phyloP scores from a whole-genome alignment of 2,113 vertebrate genomes.

The Syrmaticus mikado region DNA sequence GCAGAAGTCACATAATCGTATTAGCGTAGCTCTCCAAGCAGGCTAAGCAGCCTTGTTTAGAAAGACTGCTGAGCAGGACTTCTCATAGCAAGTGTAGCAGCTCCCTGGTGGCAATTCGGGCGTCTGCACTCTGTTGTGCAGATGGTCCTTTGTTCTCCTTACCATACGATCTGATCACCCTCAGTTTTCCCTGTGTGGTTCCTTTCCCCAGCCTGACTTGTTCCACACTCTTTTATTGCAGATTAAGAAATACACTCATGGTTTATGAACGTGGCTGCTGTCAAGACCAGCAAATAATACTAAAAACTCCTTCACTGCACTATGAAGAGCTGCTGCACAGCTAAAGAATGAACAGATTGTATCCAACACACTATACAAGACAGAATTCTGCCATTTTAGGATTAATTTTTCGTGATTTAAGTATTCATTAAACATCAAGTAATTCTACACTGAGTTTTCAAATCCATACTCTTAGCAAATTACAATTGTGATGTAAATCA shows the following conservation, averaged over 20 bases:
- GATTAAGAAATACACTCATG: background rate
- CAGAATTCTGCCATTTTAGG: background rate
- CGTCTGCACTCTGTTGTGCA: background rate
- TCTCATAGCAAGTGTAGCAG: background rate
- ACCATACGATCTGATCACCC: background rate
- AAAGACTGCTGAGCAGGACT: background rate
- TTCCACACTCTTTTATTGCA: background rate
- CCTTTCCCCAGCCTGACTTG: background rate
- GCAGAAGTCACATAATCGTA: slow-evolving; percentile 20
- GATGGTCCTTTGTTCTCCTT: background rate
- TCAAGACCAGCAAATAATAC: background rate
- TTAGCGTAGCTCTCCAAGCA: slow-evolving; percentile 27
- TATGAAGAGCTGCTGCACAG: background rate
- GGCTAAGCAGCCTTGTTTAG: background rate
- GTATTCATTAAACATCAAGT: background rate
- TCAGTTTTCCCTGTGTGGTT: background rate
- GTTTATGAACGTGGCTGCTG: background rate
- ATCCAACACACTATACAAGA: background rate
- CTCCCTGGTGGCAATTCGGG: slow-evolving; percentile 7
- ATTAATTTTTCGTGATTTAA: background rate
- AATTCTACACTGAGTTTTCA: background rate
- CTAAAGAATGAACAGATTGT: background rate
- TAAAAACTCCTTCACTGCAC: background rate
- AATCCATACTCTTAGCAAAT: background rate
- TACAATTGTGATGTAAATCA: background rate